Evolutionary conservation across 2,113 vertebrate genomes (phyloP), one percentile per base, ranked within the genome.

Genomic region (Scomber colias): DNA sequence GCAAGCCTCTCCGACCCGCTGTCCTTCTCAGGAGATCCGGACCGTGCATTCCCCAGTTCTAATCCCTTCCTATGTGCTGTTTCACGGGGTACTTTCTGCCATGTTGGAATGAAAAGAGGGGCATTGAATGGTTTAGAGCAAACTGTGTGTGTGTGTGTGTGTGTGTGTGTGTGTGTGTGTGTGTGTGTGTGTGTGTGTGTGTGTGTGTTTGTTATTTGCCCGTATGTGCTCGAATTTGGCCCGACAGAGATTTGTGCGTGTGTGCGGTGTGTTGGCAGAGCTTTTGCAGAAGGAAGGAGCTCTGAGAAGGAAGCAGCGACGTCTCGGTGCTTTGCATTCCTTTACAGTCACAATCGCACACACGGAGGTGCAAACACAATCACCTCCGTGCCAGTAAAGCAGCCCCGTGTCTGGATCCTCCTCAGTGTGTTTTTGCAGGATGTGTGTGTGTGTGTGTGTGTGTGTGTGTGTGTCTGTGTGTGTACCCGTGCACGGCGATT

Each of bases 271-370:
- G 54, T 71, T 45, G 57, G 75, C 53, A 55, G 49, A 11, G 59
- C 60, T n/a, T 64, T 24, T 61, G 59, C 66, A 50, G 2, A 48
- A 70, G 49, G 63, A 30, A 46, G 3, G 74, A 44, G 62, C 46
- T 61, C 24, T 2, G 2, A 30, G 40, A 30, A 21, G 68, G 24
- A 56, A 63, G 48, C 68, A 27, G 21, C 45, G 19, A 21, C 61
- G 75, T 46, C 54, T 76, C 73, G 11, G 55, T 45, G 83, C n/a
- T 83, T 79, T 86, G 87, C 87, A 92, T 93, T 93, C 92, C 90
- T 92, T 61, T 78, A 92, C 91, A 90, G 53, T 27, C 66, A 35
- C 68, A 59, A 19, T 64, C 50, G 48, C 57, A 44, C 44, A 53
- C 69, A 21, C 17, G 2, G 48, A 80, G 74, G 82, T 67, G 79